Percentiles rank a stretch among this genome's conserved stretches.
Conservation (phyloP, 1,140 invertebrate genomes). For the Adoxophyes honmai region DNA sequence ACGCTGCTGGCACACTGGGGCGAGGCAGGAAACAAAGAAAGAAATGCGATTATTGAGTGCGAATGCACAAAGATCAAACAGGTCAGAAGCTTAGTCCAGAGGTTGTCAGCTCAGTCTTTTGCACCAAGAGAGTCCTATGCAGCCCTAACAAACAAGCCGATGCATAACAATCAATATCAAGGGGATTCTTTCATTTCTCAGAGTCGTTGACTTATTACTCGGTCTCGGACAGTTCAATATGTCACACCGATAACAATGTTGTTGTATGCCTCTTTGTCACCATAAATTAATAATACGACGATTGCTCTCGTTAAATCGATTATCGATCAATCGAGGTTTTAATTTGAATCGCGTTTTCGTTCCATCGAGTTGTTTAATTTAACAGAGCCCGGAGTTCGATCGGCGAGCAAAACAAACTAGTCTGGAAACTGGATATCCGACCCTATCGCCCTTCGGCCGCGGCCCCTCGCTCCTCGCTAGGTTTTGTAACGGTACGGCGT, state of each 20-base stretch:
- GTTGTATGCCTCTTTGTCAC: slow-evolving; percentile 31
- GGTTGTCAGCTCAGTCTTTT: no score
- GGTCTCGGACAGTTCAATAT: slow-evolving; percentile 41
- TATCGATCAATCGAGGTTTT: slow-evolving; percentile 21
- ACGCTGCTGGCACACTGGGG: neutral
- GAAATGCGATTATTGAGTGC: no score
- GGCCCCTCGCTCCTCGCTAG: slow-evolving; percentile 25
- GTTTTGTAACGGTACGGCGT: slow-evolving; percentile 64
- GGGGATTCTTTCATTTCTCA: slow-evolving; percentile 34
- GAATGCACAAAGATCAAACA: no score
- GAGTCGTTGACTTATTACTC: slow-evolving; percentile 59
- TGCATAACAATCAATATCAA: slow-evolving; percentile 23
- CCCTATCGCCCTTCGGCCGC: slow-evolving; percentile 54
- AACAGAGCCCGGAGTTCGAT: slow-evolving; percentile 42
- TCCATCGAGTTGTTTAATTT: slow-evolving; percentile 26
- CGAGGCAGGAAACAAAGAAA: no score
- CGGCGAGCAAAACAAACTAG: slow-evolving; percentile 44
- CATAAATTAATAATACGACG: slow-evolving; percentile 27
- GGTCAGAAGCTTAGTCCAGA: no score
- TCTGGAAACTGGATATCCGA: slow-evolving; percentile 49
- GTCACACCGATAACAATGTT: slow-evolving; percentile 51
- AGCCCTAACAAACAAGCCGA: neutral
- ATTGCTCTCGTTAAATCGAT: slow-evolving; percentile 5
- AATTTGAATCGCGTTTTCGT: slow-evolving; percentile 29
- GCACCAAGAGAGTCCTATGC: neutral